Conservation (phyloP, 2,113 vertebrate genomes). For the Benitochromis conjunctus region DNA sequence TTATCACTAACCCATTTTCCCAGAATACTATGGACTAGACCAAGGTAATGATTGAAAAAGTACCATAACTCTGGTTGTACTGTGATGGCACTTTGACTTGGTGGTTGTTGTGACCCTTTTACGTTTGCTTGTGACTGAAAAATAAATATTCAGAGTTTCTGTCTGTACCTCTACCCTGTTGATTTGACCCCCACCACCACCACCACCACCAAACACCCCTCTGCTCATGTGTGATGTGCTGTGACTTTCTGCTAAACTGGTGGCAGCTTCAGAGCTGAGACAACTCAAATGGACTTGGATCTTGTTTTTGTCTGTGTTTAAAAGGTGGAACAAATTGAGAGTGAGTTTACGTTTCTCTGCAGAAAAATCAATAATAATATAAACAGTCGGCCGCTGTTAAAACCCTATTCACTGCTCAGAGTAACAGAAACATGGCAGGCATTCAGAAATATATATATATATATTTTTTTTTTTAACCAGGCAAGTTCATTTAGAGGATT, state of each 20-base stretch:
- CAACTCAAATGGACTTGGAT: neutral
- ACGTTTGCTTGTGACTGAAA: constrained; percentile 57
- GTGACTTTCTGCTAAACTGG: constrained; percentile 6
- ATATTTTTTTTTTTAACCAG: neutral
- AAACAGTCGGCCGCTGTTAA: neutral
- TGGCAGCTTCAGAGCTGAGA: neutral
- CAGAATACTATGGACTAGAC: constrained; percentile 99
- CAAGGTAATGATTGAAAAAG: constrained; percentile 89
- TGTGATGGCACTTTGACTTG: constrained; percentile 59
- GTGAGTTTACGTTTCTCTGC: neutral
- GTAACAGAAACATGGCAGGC: neutral
- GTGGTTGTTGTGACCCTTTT: constrained; percentile 58
- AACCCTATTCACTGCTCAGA: neutral
- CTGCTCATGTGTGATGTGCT: constrained; percentile 37
- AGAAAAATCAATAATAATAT: neutral
- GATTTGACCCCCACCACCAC: neutral
- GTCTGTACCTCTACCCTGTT: constrained; percentile 24
- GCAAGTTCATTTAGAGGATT: neutral
- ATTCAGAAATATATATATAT: no score
- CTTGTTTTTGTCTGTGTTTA: neutral
- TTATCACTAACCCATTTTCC: constrained; percentile 80
- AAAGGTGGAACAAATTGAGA: neutral
- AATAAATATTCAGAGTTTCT: neutral
- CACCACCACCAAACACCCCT: neutral
- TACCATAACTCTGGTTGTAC: constrained; percentile 46